A percentile compares a stretch with the other conserved stretches of the same genome.
phyloP scores from a whole-genome alignment of 2,113 vertebrate genomes.

The Paratilapia polleni region DNA sequence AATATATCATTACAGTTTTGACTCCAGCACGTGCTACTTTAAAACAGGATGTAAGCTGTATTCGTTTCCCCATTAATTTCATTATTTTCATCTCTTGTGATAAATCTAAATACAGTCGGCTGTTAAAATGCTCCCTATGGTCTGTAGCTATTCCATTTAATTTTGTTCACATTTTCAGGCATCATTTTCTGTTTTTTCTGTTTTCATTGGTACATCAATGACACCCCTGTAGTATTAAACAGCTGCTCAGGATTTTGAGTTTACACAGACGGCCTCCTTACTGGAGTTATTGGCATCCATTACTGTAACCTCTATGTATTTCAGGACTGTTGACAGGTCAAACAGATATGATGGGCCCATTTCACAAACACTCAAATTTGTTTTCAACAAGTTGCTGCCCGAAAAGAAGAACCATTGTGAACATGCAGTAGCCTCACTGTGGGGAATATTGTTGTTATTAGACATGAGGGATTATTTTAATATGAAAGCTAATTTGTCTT shows the following conservation, averaged over 20 bases:
- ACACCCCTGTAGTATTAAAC: constrained; percentile 14
- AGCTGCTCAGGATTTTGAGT: constrained; percentile 39
- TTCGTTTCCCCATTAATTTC: not conserved
- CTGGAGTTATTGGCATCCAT: constrained; percentile 35
- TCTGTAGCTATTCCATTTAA: not conserved
- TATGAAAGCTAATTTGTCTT: constrained; percentile 67
- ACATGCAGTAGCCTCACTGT: constrained; percentile 15
- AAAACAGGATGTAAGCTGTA: not conserved
- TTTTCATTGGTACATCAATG: not conserved
- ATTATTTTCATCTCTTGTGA: not conserved
- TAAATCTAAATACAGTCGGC: not conserved
- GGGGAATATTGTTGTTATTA: constrained; percentile 66
- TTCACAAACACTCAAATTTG: constrained; percentile 54
- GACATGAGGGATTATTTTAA: constrained; percentile 70
- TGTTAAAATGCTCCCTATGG: not conserved
- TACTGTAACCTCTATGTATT: constrained; percentile 43
- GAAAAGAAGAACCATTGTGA: constrained; percentile 46
- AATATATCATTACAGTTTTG: not conserved
- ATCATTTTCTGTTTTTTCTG: not conserved
- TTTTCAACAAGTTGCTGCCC: constrained; percentile 58
- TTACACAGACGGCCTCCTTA: constrained; percentile 14
- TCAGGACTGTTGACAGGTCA: constrained; percentile 57
- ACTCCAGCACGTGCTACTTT: not conserved
- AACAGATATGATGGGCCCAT: constrained; percentile 44
- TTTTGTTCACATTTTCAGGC: not conserved